A percentile compares a stretch with the other conserved stretches of the same genome.
phyloP scores from a whole-genome alignment of 2,113 vertebrate species.

The Diadophis punctatus region DNA sequence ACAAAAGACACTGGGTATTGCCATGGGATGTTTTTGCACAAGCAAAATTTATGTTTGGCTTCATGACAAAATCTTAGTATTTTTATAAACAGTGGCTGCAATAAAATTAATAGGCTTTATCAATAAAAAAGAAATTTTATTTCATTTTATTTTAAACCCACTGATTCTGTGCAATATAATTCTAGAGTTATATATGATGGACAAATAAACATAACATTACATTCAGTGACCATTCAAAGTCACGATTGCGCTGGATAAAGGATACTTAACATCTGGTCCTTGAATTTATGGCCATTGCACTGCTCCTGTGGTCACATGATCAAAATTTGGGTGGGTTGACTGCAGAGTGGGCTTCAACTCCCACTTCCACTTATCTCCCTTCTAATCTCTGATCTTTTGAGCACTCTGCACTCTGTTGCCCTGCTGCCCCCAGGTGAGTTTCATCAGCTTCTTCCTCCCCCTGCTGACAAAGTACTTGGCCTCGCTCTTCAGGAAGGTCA shows the following conservation, averaged over 20 bases:
- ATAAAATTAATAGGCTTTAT: slow-evolving; percentile 25
- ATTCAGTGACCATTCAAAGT: not conserved
- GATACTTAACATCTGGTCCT: not conserved
- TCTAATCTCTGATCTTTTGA: not conserved
- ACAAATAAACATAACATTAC: not conserved
- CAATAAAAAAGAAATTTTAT: slow-evolving; percentile 17
- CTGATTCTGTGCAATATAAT: not conserved
- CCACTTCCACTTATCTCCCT: not conserved
- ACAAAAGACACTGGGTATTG: not conserved
- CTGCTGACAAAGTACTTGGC: not conserved
- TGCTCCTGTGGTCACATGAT: not conserved
- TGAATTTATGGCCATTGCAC: not conserved
- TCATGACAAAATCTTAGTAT: slow-evolving; percentile 33
- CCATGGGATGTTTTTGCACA: slow-evolving; percentile 32
- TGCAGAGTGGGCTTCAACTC: not conserved
- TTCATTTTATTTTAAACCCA: not conserved
- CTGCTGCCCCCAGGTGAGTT: not conserved
- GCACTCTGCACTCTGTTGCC: not conserved
- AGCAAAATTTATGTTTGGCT: slow-evolving; percentile 25
- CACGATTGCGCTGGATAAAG: not conserved
- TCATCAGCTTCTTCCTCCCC: not conserved
- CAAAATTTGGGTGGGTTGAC: not conserved
- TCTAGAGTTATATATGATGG: slow-evolving; percentile 1
- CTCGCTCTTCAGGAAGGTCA: not conserved
- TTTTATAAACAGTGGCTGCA: not conserved